These are phyloP conservation scores for Anagyrus pseudococci DNA, from an alignment of 2,888 invertebrate genomes.

Conservation along the genomic window DNA sequence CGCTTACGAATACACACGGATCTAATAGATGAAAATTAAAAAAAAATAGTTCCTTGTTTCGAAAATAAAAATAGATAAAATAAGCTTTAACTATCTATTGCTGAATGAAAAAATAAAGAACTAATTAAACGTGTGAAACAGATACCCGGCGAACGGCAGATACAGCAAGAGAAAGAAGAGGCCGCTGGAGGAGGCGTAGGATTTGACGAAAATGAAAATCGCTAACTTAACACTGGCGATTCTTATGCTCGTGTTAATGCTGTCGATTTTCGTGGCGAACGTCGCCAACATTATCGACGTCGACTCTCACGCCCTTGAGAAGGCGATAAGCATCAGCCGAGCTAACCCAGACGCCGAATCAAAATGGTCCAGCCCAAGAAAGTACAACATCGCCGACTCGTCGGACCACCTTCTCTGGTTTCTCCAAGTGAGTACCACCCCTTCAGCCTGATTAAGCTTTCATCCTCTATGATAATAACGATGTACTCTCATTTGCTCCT, in stretches of 20 bases:
- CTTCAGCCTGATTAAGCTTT: neutral
- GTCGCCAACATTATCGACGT: slow-evolving; percentile 73
- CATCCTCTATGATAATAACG: neutral
- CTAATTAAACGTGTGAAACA: no score
- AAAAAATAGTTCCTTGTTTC: no score
- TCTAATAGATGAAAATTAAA: no score
- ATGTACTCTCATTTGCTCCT: slow-evolving; percentile 38
- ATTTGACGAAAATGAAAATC: slow-evolving; percentile 66
- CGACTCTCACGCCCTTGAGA: slow-evolving; percentile 56
- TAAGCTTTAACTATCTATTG: no score
- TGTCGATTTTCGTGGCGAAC: slow-evolving; percentile 75
- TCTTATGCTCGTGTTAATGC: slow-evolving; percentile 69
- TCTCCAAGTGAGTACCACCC: slow-evolving; percentile 69
- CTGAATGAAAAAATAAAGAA: no score
- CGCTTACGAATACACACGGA: no score
- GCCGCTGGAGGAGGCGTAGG: neutral
- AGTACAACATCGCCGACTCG: slow-evolving; percentile 64
- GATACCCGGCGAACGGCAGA: slow-evolving; percentile 20
- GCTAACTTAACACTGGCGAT: slow-evolving; percentile 70
- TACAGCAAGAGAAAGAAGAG: neutral
- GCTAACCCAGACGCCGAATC: slow-evolving; percentile 30
- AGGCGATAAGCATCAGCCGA: slow-evolving; percentile 37
- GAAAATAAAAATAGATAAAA: no score
- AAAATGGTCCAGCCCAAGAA: slow-evolving; percentile 46
- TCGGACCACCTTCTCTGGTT: slow-evolving; percentile 76